Percentiles rank a stretch among this genome's conserved stretches.
Conservation (phyloP, 2,888 invertebrate species). For the Tetrapedia diversipes region DNA sequence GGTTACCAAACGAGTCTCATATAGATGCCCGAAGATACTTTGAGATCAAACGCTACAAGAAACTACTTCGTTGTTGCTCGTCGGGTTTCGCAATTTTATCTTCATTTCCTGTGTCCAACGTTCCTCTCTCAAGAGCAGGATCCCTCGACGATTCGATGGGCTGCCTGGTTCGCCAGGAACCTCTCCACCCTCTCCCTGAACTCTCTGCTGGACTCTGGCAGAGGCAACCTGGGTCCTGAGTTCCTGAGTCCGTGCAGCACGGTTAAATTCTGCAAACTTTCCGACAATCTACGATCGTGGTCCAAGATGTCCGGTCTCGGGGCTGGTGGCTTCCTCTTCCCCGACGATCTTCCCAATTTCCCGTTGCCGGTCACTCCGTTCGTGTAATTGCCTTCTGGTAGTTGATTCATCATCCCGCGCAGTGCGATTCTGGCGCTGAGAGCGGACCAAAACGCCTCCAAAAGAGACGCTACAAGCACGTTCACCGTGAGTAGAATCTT, state of each 20-base stretch:
- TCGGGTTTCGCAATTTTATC: background rate
- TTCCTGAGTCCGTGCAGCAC: slow-evolving; percentile 64
- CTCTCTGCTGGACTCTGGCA: slow-evolving; percentile 73
- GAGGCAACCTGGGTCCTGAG: slow-evolving; percentile 67
- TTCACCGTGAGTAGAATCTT: slow-evolving; percentile 85
- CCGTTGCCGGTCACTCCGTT: slow-evolving; percentile 28
- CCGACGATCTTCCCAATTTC: slow-evolving; percentile 13
- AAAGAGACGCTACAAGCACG: slow-evolving; percentile 85
- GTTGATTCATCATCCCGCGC: slow-evolving; percentile 85
- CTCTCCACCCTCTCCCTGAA: slow-evolving; percentile 74
- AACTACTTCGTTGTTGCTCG: background rate
- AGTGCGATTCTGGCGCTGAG: slow-evolving; percentile 86
- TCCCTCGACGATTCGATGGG: slow-evolving; percentile 68
- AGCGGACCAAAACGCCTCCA: slow-evolving; percentile 86
- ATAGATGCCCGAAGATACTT: background rate
- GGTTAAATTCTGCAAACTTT: slow-evolving; percentile 68
- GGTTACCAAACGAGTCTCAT: too few relatives aligned
- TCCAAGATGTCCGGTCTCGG: slow-evolving; percentile 72
- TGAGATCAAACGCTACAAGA: slow-evolving; percentile 37
- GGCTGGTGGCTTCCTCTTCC: slow-evolving; percentile 59
- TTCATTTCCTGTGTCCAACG: background rate
- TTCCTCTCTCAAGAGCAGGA: slow-evolving; percentile 38
- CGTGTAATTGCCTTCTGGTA: slow-evolving; percentile 59
- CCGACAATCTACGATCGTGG: slow-evolving; percentile 69
- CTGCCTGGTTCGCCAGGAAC: slow-evolving; percentile 73